These are phyloP conservation scores for Pachydiplax longipennis DNA, from an alignment of 2,888 invertebrate species.

Conservation along the genomic window DNA sequence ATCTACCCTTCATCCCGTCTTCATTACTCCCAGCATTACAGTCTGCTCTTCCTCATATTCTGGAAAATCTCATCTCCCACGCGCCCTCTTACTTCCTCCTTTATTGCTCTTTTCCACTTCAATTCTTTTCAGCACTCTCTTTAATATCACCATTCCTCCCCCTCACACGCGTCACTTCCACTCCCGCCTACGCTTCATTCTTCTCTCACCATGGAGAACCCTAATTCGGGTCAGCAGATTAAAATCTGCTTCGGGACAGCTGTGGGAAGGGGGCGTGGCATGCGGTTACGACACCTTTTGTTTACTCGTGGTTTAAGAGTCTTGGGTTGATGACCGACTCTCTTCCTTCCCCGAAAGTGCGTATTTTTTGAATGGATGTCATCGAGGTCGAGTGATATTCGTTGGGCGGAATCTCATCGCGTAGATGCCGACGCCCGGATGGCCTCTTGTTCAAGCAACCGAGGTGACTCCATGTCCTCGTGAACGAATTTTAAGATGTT, in stretches of 20 bases:
- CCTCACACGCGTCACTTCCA: not conserved
- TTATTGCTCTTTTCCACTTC: not conserved
- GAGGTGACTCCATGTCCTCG: not conserved
- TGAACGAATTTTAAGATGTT: too few relatives aligned
- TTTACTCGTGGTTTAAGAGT: not conserved
- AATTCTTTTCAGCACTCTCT: not conserved
- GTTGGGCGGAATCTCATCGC: not conserved
- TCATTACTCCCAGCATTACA: not conserved
- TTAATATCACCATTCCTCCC: not conserved
- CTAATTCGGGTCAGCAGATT: constrained; percentile 22
- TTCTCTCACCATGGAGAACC: not conserved
- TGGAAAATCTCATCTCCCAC: not conserved
- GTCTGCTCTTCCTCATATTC: not conserved
- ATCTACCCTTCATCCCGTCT: not conserved
- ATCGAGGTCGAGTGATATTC: not conserved
- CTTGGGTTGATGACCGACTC: not conserved
- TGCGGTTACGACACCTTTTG: constrained; percentile 19
- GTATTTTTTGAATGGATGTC: not conserved
- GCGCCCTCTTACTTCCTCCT: not conserved
- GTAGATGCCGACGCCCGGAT: not conserved
- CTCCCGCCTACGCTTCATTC: not conserved
- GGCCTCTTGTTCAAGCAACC: not conserved
- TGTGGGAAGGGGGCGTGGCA: not conserved
- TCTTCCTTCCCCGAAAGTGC: not conserved
- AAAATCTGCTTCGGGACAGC: not conserved